Evolutionary conservation across 2,113 vertebrate genomes (phyloP).

Genomic region (Chaenogobius annularis): DNA sequence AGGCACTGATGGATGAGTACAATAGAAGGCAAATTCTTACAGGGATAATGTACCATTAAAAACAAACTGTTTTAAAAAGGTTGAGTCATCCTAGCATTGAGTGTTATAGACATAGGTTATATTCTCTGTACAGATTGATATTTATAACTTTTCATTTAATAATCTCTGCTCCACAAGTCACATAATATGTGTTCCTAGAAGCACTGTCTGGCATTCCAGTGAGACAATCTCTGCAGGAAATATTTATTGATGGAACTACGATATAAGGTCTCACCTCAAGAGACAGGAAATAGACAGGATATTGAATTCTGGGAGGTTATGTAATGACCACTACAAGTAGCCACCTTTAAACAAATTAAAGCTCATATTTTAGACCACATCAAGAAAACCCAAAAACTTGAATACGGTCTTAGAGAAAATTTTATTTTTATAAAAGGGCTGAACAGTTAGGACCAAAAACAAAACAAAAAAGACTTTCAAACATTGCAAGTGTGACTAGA

Average conservation of each 20-base stretch:
- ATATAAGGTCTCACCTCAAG: constrained; percentile 61
- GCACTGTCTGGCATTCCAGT: constrained; percentile 46
- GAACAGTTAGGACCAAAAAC: no score
- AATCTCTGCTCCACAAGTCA: constrained; percentile 24
- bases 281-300: constrained; percentile 64
- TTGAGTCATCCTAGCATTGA: neutral
- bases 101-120: neutral
- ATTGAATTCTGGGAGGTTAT: constrained; percentile 61
- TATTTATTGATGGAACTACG: constrained; percentile 57
- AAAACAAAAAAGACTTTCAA: no score
- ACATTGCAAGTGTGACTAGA: neutral
- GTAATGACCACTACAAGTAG: constrained; percentile 45
- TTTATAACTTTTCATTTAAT: constrained; percentile 4
- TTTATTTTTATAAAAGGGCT: no score
- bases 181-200: constrained; percentile 7
- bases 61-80: no score
- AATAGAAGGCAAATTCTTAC: neutral
- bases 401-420: neutral
- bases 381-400: constrained; percentile 19
- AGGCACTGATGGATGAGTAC: neutral
- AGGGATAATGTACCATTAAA: no score
- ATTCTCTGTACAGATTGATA: neutral
- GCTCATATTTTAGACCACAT: constrained; percentile 14
- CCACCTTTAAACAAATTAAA: constrained; percentile 19
- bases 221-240: constrained; percentile 32